Percentiles rank a stretch among this genome's conserved stretches.
Conservation (phyloP, 2,797 vertebrate genomes). For the Sandelia bainsii region DNA sequence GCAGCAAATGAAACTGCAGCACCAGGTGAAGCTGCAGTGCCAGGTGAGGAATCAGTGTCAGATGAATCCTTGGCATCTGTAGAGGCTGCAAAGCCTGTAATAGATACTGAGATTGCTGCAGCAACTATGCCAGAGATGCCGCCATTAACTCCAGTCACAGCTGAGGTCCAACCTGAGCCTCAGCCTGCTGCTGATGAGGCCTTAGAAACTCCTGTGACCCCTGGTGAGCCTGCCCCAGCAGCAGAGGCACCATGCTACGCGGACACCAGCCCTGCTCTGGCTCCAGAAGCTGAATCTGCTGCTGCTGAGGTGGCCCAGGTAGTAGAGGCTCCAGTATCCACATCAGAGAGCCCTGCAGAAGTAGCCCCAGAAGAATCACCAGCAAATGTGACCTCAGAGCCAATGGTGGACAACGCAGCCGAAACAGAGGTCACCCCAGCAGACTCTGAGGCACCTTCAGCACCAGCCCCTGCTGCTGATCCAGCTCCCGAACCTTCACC, state of each 20-base stretch:
- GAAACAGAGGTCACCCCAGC: slow-evolving; percentile 19
- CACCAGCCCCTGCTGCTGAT: slow-evolving; percentile 25
- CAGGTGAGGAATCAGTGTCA: slow-evolving; percentile 7
- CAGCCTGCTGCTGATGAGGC: slow-evolving; percentile 35
- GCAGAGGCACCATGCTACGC: slow-evolving; percentile 1
- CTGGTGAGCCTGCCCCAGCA: slow-evolving; percentile 16
- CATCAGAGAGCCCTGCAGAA: slow-evolving; percentile 23
- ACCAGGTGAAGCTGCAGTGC: not conserved
- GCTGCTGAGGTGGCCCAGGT: slow-evolving; percentile 16
- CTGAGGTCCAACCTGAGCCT: slow-evolving; percentile 20
- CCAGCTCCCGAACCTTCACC: slow-evolving; percentile 36
- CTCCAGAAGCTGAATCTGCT: slow-evolving; percentile 9
- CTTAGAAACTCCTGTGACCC: slow-evolving; percentile 12
- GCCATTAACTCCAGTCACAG: slow-evolving; percentile 22
- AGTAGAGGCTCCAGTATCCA: slow-evolving; percentile 26
- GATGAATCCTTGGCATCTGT: not conserved
- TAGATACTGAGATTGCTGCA: slow-evolving; percentile 65
- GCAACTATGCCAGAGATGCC: slow-evolving; percentile 73
- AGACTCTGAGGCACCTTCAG: slow-evolving; percentile 28
- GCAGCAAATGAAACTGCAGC: not conserved
- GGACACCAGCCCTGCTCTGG: slow-evolving; percentile 12
- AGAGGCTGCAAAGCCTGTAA: slow-evolving; percentile 31
- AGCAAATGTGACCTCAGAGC: slow-evolving; percentile 16
- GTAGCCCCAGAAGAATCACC: slow-evolving; percentile 23
- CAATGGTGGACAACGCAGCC: slow-evolving; percentile 6